Conservation (phyloP, 2,113 vertebrate species). For the Crypturellus undulatus region DNA sequence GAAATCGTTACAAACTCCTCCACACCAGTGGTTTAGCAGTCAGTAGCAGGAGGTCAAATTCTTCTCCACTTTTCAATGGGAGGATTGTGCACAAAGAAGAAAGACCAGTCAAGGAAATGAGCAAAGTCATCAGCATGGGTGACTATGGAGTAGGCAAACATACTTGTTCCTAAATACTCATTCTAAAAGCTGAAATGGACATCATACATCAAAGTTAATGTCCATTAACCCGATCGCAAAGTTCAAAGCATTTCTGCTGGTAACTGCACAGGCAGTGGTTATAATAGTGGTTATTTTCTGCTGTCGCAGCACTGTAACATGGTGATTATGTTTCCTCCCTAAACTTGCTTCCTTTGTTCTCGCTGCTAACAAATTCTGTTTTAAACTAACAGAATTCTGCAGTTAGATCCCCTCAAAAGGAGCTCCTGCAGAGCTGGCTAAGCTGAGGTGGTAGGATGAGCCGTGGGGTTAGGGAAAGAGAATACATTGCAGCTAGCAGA, state of each 20-base stretch:
- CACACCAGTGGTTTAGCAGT: accelerated
- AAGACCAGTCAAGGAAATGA: not conserved
- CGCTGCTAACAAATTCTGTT: not conserved
- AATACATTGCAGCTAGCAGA: not conserved
- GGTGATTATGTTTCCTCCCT: not conserved
- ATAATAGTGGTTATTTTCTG: not conserved
- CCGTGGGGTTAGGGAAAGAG: not conserved
- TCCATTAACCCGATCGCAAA: not conserved
- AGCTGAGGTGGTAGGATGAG: not conserved
- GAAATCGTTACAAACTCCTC: not conserved
- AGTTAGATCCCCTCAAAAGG: not conserved
- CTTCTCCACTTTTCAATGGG: not conserved
- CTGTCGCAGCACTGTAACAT: not conserved
- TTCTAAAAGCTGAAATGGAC: not conserved
- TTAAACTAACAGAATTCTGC: not conserved
- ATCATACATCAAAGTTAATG: not conserved
- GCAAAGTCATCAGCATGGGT: not conserved
- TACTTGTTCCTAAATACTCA: not conserved
- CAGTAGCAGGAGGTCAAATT: not conserved
- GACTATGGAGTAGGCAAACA: not conserved
- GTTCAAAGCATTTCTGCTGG: not conserved
- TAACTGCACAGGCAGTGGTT: not conserved
- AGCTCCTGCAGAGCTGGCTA: not conserved
- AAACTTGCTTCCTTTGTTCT: not conserved
- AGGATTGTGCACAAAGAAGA: not conserved